phyloP scores from a whole-genome alignment of 2,113 vertebrate species.

The Hypocryptadius cinnamomeus region DNA sequence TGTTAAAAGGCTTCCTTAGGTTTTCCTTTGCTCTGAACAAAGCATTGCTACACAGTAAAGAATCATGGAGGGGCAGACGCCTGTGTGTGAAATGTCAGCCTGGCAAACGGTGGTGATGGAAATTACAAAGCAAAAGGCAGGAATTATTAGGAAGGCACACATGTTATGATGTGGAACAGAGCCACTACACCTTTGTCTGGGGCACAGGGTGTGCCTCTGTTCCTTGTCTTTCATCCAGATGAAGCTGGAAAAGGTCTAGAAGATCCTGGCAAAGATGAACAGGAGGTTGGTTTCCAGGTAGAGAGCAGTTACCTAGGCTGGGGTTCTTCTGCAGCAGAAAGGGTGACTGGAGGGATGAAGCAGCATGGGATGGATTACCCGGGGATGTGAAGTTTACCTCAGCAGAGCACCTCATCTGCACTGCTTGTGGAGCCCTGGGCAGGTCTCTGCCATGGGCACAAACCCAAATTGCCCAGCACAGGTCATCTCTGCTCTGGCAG shows the following conservation, averaged over 20 bases:
- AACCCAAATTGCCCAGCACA: background rate
- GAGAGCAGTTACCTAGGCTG: background rate
- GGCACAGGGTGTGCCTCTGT: background rate
- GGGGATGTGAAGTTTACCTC: background rate
- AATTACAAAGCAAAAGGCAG: background rate
- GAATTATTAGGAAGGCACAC: background rate
- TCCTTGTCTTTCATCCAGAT: background rate
- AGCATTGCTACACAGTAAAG: background rate
- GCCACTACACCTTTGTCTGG: background rate
- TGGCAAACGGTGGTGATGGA: background rate
- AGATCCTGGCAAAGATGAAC: background rate
- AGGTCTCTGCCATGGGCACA: background rate
- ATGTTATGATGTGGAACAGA: background rate
- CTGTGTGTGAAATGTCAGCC: background rate
- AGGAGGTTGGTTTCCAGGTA: background rate
- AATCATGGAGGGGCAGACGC: background rate
- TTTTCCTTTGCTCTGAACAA: background rate
- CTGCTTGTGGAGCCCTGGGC: background rate
- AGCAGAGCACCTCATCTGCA: background rate
- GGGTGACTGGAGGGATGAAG: background rate
- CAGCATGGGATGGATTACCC: background rate
- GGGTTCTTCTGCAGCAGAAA: background rate
- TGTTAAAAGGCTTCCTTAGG: background rate
- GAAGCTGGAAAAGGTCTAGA: background rate
- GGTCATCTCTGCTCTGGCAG: background rate